Evolutionary conservation across 2,888 invertebrate species (phyloP).

Genomic region (Pinctada fucata): DNA sequence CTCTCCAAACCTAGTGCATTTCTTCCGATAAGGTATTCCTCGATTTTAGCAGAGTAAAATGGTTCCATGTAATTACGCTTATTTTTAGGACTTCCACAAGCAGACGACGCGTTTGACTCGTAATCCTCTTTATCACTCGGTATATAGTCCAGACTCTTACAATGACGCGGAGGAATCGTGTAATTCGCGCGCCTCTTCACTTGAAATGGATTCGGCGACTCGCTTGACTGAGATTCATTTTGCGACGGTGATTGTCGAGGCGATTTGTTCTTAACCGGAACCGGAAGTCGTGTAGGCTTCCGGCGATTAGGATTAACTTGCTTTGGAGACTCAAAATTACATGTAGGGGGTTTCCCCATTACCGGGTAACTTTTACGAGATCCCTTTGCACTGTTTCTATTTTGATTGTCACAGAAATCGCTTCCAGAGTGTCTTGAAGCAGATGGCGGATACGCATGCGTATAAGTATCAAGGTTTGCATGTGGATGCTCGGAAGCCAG

Average conservation of each 20-base stretch:
- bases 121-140: slow-evolving; percentile 73
- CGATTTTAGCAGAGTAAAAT: slow-evolving; percentile 33
- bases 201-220: slow-evolving; percentile 62
- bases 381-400: not conserved
- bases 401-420: not conserved
- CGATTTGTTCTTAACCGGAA: slow-evolving; percentile 16
- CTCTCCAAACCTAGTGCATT: slow-evolving; percentile 67
- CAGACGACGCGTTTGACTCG: slow-evolving; percentile 63
- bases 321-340: not conserved
- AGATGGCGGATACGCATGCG: not conserved
- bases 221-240: not conserved
- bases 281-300: slow-evolving; percentile 21
- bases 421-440: not conserved
- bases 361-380: slow-evolving; percentile 13
- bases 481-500: slow-evolving; percentile 56
- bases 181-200: slow-evolving; percentile 68
- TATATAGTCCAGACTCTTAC: slow-evolving; percentile 74
- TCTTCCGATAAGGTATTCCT: slow-evolving; percentile 61
- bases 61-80: slow-evolving; percentile 61
- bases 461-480: slow-evolving; percentile 16
- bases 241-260: not conserved
- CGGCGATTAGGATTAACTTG: not conserved
- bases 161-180: slow-evolving; percentile 68
- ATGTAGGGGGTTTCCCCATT: slow-evolving; percentile 22
- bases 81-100: slow-evolving; percentile 67